Evolutionary conservation across 2,113 vertebrate genomes (phyloP), one percentile per base, ranked within the genome.

Genomic region (Catagonus wagneri): DNA sequence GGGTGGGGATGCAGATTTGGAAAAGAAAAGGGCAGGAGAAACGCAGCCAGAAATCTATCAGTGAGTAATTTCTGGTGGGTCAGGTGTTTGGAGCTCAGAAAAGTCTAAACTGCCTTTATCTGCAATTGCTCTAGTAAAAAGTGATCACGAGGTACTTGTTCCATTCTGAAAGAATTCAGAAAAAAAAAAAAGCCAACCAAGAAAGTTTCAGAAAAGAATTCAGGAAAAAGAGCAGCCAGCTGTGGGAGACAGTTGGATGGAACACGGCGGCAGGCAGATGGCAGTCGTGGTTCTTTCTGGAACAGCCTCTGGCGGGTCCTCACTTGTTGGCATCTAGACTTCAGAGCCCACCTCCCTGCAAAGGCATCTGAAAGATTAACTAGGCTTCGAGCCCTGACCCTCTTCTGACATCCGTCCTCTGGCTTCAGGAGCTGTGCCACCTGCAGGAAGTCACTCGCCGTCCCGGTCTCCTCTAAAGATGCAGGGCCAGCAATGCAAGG

Each of bases 171-270:
- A 84, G 52, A 68, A 84, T 80, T 71, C 29, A 80, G 5, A 29
- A 29, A 7, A 44, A 74, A 4, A 19, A 56, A 52, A 76, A 89
- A 32, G 16, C 20, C 50, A 71, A 17, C 17, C 2, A 25, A 34
- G 17, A n/a, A 86, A 20, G 6, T 9, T 72, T 87, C 68, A 52
- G 68, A 68, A 66, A 63, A 93, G 65, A 75, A 72, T 56, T 83
- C 34, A 68, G 36, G 50, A 76, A 15, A 58, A 1, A 61, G 66
- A 29, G 22, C 25, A 44, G 15, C 12, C 22, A 19, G 52, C 20
- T 0, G 0, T 1, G 27, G n/a, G 52, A 44, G 50, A 27, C 52
- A 56, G 0, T 2, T 0, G n/a, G 22, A 7, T 16, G 23, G 60
- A 6, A n/a, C n/a, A 4, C 16, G 0, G n/a, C 6, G 32, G 34